These are phyloP conservation scores for Urocolius indicus DNA, from an alignment of 2,113 vertebrate genomes.

Conservation along the genomic window DNA sequence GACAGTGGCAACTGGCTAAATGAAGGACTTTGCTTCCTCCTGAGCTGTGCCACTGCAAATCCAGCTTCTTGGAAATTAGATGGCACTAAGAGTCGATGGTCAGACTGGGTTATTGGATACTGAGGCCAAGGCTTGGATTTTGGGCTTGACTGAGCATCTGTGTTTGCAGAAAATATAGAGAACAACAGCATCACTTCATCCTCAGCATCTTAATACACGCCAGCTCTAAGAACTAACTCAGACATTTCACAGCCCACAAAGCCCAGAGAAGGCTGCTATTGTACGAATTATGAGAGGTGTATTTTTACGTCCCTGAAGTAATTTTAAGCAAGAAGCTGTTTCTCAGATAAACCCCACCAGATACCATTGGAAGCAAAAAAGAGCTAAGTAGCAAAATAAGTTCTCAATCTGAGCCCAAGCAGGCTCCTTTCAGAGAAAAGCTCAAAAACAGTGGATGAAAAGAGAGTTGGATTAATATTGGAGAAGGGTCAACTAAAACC, in stretches of 20 bases:
- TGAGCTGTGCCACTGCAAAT: background rate
- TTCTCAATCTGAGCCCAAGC: background rate
- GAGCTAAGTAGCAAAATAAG: background rate
- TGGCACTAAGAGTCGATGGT: background rate
- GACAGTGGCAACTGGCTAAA: background rate
- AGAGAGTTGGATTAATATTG: background rate
- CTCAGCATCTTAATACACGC: background rate
- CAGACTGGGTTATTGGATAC: background rate
- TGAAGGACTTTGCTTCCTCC: background rate
- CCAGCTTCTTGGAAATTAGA: background rate
- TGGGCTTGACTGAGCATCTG: slow-evolving; percentile 48
- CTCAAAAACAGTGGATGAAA: background rate
- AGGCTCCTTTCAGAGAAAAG: background rate
- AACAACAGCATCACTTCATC: slow-evolving; percentile 34
- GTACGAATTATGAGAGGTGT: background rate
- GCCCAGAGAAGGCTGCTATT: slow-evolving; percentile 54
- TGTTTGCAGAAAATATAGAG: slow-evolving; percentile 10
- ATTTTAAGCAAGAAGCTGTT: slow-evolving; percentile 16
- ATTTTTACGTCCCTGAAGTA: background rate
- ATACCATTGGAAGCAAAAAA: background rate
- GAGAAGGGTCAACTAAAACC: background rate
- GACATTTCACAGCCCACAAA: slow-evolving; percentile 38
- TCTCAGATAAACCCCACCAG: slow-evolving; percentile 7
- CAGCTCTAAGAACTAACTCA: background rate
- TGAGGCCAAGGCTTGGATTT: slow-evolving; percentile 29